A percentile compares a stretch with the other conserved stretches of the same genome.
These are phyloP conservation scores for Chiloscyllium punctatum DNA, from an alignment of 2,797 vertebrate genomes.

Conservation along the genomic window DNA sequence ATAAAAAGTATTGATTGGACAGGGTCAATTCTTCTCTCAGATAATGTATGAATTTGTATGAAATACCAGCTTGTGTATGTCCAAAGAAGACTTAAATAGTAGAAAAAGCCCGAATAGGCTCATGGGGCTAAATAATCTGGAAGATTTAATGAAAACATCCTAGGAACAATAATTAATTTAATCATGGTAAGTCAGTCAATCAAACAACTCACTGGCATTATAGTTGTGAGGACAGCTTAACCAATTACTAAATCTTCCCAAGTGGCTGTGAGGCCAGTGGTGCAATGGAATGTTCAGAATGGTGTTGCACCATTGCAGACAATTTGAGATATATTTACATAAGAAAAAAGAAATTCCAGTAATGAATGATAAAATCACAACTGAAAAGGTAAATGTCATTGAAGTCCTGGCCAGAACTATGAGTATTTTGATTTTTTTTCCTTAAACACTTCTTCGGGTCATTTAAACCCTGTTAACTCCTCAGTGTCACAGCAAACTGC, in stretches of 20 bases:
- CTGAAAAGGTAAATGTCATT: not conserved
- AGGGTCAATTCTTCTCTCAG: not conserved
- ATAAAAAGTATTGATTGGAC: not conserved
- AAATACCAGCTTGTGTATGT: not conserved
- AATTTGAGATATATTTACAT: not conserved
- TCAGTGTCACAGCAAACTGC: not conserved
- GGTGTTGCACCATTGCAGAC: not conserved
- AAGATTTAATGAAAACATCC: constrained; percentile 26
- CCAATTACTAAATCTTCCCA: constrained; percentile 32
- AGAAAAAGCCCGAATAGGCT: not conserved
- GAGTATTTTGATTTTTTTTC: not conserved
- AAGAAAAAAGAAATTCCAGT: not conserved
- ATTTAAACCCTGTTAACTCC: not conserved
- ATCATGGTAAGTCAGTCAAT: constrained; percentile 24
- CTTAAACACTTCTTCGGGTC: not conserved
- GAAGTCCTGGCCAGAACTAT: not conserved
- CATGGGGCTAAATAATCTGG: constrained; percentile 27
- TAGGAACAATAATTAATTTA: constrained; percentile 25
- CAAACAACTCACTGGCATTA: constrained; percentile 29
- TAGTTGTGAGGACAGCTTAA: constrained; percentile 25
- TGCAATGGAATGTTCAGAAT: constrained; percentile 10
- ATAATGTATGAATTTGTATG: not conserved
- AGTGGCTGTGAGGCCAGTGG: not conserved
- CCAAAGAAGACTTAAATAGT: not conserved
- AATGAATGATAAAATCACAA: not conserved